Base-by-base conservation (phyloP, 92 coral and sea anemone species). In the Heteractis magnifica region DNA sequence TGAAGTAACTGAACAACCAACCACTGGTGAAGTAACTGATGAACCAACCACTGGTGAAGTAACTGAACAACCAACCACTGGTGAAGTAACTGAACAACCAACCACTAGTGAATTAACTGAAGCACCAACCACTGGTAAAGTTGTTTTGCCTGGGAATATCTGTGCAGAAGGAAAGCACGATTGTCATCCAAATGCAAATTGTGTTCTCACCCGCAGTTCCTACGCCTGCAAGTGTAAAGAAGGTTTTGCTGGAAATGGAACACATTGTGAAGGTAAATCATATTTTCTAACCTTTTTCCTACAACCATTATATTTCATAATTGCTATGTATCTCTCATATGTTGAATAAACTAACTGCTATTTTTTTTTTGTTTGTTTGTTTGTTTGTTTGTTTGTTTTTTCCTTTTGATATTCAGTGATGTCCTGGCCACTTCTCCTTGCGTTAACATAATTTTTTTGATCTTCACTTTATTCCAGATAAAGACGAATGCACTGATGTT, bases 221-320 rank as follows among this genome's bases (percentile, higher is more conserved):
- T 87, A 79, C 56, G 77, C 49, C 8, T 93, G 97, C 71, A 87
- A 80, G 6, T 93, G 97, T 56, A 84, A 83, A n/a, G 70, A 70
- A 5, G 97, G 97, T 26, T 93, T 75, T 74, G 48, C 50, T 52
- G 97, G 97, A 51, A 90, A 92, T 79, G 94, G 97, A 7, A 74
- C 73, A 12, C 77, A 70, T 19, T 93, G 97, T 74, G 5, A 62
- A 87, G 97, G 97, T 93, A 77, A 51, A 77, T 20, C 0, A 77
- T 51, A 12, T 16, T 4, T 71, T 56, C 8, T 48, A 52, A 13
- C 6, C 8, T 8, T 14, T 34, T 10, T 52, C 16, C 56, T 4
- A 52, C 6, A 6, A 11, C 26, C 26, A 0, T 21, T 21, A 0
- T 52, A 49, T 6, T 50, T n/a, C 6, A 49, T 12, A 21, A 20